A percentile compares a stretch with the other conserved stretches of the same genome.
Conservation (phyloP, 2,797 vertebrate genomes). For the Cuniculus paca region DNA sequence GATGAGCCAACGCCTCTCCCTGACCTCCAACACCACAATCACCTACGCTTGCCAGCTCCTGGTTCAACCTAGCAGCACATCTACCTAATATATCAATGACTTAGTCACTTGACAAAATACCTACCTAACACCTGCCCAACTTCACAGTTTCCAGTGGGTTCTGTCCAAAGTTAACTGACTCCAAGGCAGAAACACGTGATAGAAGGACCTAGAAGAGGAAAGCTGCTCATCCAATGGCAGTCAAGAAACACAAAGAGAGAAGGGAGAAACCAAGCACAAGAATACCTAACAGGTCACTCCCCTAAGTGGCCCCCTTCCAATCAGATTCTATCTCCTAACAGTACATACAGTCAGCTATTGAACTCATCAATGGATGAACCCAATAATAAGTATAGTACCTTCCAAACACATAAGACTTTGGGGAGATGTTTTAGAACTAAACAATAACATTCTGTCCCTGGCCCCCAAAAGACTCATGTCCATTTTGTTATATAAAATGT, state of each 20-base stretch:
- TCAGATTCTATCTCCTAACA: not conserved
- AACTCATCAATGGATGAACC: not conserved
- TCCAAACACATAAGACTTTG: not conserved
- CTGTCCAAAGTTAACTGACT: not conserved
- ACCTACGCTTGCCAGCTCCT: not conserved
- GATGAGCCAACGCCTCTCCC: accelerated
- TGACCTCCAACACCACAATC: not conserved
- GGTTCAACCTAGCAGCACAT: not conserved
- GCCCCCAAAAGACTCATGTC: not conserved
- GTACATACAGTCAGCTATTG: not conserved
- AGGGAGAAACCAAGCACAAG: not conserved
- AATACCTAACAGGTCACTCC: not conserved
- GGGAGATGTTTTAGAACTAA: not conserved
- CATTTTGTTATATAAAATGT: not conserved
- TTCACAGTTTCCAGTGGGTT: not conserved
- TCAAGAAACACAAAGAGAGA: not conserved
- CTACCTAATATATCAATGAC: not conserved
- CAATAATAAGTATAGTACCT: not conserved
- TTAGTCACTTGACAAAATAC: not conserved
- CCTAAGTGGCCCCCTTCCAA: not conserved
- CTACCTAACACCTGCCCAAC: not conserved
- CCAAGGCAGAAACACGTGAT: not conserved
- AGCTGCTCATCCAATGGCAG: not conserved
- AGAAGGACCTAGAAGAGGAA: not conserved
- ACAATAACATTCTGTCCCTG: not conserved